Percentiles rank a stretch among this genome's conserved stretches.
Evolutionary conservation across 1,140 invertebrate species (phyloP).

Genomic region (Ceratoteleas bidentatus): DNA sequence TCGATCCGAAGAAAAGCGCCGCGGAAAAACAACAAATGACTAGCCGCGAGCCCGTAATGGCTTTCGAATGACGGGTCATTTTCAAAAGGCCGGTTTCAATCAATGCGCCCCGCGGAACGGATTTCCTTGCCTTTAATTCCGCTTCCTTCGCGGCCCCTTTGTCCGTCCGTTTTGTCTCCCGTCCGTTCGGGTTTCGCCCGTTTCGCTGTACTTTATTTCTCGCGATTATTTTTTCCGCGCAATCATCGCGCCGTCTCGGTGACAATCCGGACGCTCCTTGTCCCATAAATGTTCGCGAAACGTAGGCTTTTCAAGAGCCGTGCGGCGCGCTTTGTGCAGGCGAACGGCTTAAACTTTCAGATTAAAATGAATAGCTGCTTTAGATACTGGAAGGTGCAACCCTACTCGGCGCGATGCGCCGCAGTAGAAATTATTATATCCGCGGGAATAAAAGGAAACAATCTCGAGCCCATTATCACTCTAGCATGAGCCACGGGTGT

Average conservation of each 20-base stretch:
- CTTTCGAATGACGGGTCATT: constrained; percentile 37
- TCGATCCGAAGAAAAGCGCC: constrained; percentile 27
- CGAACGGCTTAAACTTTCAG: constrained; percentile 72
- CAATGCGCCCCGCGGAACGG: constrained; percentile 19
- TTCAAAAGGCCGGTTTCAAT: constrained; percentile 43
- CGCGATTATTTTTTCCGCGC: constrained; percentile 32
- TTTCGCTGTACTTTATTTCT: neutral
- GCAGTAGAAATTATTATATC: constrained; percentile 71
- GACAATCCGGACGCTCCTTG: constrained; percentile 34
- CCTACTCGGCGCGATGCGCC: constrained; percentile 41
- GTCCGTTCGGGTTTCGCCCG: neutral
- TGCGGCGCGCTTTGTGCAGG: constrained; percentile 50
- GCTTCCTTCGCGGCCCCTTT: neutral
- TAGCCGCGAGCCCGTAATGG: constrained; percentile 28
- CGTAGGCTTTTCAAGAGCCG: constrained; percentile 69
- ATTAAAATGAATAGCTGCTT: constrained; percentile 74
- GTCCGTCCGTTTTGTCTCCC: constrained; percentile 3
- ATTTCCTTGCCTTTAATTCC: constrained; percentile 24
- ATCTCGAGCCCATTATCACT: no score
- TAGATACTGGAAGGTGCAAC: constrained; percentile 62
- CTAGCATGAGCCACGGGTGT: constrained; percentile 51
- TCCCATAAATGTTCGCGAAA: constrained; percentile 64
- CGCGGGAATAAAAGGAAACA: constrained; percentile 72
- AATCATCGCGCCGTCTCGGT: constrained; percentile 21
- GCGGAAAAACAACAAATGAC: constrained; percentile 49